These are phyloP conservation scores for Micronycteris hirsuta DNA, from an alignment of 2,113 vertebrate species.

Conservation along the genomic window DNA sequence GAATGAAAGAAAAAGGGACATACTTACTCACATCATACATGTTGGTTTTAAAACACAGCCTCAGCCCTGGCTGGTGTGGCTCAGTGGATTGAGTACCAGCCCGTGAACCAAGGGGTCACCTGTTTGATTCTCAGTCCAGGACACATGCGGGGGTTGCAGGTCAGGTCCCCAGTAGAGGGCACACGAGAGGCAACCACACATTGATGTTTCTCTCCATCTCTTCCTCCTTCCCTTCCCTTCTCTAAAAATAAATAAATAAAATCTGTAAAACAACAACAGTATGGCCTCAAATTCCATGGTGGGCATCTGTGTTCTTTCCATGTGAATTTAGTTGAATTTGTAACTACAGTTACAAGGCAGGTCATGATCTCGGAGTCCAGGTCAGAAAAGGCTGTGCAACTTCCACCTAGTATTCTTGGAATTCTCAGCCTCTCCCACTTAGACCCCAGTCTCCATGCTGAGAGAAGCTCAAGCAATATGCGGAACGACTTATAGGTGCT, in stretches of 20 bases:
- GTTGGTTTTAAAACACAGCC: background rate
- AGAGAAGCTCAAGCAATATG: background rate
- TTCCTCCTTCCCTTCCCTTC: no score
- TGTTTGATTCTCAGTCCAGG: no score
- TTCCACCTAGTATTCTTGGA: background rate
- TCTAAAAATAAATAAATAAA: no score
- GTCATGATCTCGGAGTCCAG: background rate
- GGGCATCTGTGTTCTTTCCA: background rate
- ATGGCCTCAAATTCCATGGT: background rate
- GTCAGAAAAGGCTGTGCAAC: background rate
- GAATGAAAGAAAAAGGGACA: background rate
- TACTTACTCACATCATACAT: background rate
- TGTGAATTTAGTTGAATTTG: background rate
- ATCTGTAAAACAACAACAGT: no score
- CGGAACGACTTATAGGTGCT: background rate
- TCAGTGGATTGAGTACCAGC: no score
- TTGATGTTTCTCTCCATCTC: no score
- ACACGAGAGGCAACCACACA: no score
- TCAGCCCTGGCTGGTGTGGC: background rate
- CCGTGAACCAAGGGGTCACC: no score
- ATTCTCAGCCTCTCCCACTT: background rate
- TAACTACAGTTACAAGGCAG: background rate
- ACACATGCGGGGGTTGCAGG: no score
- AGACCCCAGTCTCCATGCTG: background rate
- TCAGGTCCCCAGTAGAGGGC: no score